These are phyloP conservation scores for Catamblyrhynchus diadema DNA, from an alignment of 2,797 vertebrate species.

Conservation along the genomic window DNA sequence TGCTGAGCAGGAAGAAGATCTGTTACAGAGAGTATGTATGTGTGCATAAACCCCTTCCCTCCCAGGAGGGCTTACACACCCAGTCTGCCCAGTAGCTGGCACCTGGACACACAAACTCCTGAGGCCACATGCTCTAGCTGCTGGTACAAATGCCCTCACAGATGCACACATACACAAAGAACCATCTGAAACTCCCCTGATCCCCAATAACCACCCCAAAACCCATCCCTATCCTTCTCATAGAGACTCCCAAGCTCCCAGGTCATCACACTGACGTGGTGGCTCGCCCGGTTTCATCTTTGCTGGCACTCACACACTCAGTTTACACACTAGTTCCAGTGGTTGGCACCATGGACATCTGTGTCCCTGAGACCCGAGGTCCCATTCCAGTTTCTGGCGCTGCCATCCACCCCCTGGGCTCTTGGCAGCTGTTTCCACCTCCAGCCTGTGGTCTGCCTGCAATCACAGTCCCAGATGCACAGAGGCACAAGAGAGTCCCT, in stretches of 20 bases:
- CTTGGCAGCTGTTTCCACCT: background rate
- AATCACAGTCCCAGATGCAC: background rate
- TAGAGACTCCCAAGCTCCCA: background rate
- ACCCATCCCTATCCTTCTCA: rapidly evolving
- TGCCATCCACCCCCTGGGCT: rapidly evolving
- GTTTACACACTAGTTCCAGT: background rate
- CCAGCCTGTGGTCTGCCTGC: rapidly evolving
- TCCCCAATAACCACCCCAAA: rapidly evolving
- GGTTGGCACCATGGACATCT: background rate
- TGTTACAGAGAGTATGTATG: background rate
- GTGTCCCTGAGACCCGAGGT: rapidly evolving
- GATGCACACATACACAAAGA: background rate
- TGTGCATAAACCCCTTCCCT: background rate
- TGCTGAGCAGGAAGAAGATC: background rate
- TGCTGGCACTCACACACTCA: background rate
- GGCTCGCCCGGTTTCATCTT: background rate
- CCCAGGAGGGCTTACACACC: background rate
- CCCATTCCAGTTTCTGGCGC: background rate
- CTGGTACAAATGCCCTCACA: background rate
- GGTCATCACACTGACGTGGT: background rate
- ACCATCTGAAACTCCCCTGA: rapidly evolving
- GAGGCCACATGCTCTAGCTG: background rate
- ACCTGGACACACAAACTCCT: background rate
- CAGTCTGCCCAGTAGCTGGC: background rate
- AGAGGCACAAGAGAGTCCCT: rapidly evolving